These are phyloP conservation scores for Tapera naevia DNA, from an alignment of 2,797 vertebrate species.

Conservation along the genomic window DNA sequence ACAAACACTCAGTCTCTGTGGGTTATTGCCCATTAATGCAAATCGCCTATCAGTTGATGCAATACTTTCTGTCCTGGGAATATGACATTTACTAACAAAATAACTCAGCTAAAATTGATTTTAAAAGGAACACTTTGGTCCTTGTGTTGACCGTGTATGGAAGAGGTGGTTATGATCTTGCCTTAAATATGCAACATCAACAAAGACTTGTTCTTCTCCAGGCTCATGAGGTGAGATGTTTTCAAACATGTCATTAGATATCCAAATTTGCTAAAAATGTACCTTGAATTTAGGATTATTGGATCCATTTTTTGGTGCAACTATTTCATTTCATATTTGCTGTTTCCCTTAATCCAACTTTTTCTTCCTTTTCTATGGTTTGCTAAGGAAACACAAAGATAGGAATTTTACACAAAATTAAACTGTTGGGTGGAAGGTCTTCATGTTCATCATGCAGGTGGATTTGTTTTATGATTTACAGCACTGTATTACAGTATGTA, in stretches of 20 bases:
- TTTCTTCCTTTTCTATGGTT: neutral
- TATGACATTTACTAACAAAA: neutral
- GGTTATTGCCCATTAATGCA: neutral
- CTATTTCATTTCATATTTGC: neutral
- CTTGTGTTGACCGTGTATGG: rapidly evolving
- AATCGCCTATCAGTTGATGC: neutral
- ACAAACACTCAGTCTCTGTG: rapidly evolving
- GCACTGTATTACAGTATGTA: neutral
- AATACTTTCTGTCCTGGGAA: neutral
- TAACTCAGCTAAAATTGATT: neutral
- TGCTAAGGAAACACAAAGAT: neutral
- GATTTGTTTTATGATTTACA: neutral
- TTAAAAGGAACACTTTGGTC: rapidly evolving
- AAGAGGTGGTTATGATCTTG: neutral
- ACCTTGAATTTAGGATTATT: rapidly evolving
- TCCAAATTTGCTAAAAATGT: neutral
- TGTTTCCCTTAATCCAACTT: neutral
- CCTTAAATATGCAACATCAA: neutral
- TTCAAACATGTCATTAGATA: rapidly evolving
- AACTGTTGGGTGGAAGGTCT: neutral
- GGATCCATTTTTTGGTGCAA: no score
- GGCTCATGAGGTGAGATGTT: rapidly evolving
- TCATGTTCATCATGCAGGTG: neutral
- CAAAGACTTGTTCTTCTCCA: neutral
- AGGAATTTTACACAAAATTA: rapidly evolving